A percentile compares a stretch with the other conserved stretches of the same genome.
phyloP scores from a whole-genome alignment of 2,888 invertebrate genomes.

The Idaea aversata region DNA sequence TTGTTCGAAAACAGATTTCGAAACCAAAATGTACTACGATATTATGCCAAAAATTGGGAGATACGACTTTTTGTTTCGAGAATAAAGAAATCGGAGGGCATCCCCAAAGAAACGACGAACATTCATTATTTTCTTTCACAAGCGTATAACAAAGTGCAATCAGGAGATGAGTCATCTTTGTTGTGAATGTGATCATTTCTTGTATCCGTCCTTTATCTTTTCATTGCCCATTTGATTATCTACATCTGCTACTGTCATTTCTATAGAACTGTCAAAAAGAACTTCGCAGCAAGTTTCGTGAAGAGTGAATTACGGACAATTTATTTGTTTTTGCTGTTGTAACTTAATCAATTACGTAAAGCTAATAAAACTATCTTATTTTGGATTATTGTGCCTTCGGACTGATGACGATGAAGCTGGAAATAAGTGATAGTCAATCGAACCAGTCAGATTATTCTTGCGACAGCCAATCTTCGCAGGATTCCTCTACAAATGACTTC shows the following conservation, averaged over 20 bases:
- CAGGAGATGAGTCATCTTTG: conserved; percentile 69
- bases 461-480: conserved; percentile 81
- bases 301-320: conserved; percentile 29
- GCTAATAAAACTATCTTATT: conserved; percentile 32
- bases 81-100: conserved; percentile 54
- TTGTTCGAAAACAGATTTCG: conserved; percentile 39
- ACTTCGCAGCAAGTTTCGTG: conserved; percentile 30
- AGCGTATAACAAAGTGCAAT: conserved; percentile 40
- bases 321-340: conserved; percentile 28
- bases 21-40: conserved; percentile 47
- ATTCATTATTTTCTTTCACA: conserved; percentile 55
- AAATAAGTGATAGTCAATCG: conserved; percentile 80
- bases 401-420: conserved; percentile 81
- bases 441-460: conserved; percentile 82
- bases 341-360: conserved; percentile 50
- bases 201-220: conserved; percentile 39
- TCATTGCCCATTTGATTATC: conserved; percentile 51
- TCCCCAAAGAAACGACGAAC: conserved; percentile 68
- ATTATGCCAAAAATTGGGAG: conserved; percentile 40
- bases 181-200: conserved; percentile 42
- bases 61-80: conserved; percentile 52
- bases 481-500: conserved; percentile 76
- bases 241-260: conserved; percentile 46
- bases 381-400: conserved; percentile 39
- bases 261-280: conserved; percentile 59